phyloP scores from a whole-genome alignment of 2,113 vertebrate genomes.

The Callorhinus ursinus region DNA sequence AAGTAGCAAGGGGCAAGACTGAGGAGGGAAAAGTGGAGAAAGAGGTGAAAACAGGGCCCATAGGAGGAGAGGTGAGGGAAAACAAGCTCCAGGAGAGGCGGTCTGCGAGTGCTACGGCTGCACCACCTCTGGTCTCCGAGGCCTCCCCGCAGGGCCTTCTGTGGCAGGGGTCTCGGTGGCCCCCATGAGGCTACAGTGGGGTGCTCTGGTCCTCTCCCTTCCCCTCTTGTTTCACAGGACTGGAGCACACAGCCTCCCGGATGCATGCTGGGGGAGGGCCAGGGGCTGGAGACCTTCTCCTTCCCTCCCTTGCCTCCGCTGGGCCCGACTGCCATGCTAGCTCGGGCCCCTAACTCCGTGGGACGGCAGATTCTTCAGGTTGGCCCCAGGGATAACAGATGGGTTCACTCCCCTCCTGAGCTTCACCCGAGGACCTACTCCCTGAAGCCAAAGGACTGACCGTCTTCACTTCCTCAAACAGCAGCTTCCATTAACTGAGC shows the following conservation, averaged over 20 bases:
- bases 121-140: too few relatives aligned
- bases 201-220: not conserved
- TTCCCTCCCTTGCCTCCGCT: not conserved
- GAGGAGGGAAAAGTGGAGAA: not conserved
- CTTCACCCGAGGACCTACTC: not conserved
- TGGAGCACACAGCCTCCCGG: not conserved
- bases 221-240: not conserved
- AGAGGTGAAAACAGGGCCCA: not conserved
- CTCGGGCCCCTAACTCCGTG: fast-evolving
- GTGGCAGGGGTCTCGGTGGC: not conserved
- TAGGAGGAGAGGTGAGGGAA: fast-evolving
- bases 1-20: not conserved
- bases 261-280: not conserved
- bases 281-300: not conserved
- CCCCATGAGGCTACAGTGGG: not conserved
- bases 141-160: not conserved
- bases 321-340: not conserved
- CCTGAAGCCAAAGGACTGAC: not conserved
- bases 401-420: not conserved
- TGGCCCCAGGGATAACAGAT: not conserved
- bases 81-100: not conserved
- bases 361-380: not conserved
- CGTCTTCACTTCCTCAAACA: not conserved
- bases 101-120: not conserved
- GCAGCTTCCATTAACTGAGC: not conserved